A percentile compares a stretch with the other conserved stretches of the same genome.
phyloP scores from a whole-genome alignment of 92 coral and sea anemone species.

The Heteractis magnifica region DNA sequence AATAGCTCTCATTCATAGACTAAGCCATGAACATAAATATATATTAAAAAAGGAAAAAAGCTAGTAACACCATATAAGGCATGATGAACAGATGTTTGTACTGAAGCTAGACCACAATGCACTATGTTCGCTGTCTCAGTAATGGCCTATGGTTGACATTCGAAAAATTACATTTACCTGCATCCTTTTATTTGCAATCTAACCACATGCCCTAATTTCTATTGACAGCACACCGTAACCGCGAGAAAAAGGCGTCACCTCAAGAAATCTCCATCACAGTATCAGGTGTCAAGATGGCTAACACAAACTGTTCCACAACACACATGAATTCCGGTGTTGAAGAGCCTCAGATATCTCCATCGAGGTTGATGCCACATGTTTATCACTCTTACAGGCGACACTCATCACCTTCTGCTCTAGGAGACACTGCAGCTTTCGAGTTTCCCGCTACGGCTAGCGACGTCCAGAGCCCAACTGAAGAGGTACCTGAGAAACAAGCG shows the following conservation, averaged over 20 bases:
- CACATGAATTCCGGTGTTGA: slow-evolving; percentile 9
- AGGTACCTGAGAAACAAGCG: slow-evolving; percentile 13
- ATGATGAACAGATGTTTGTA: no score
- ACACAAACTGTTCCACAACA: slow-evolving; percentile 44
- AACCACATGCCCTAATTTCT: no score
- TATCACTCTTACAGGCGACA: slow-evolving; percentile 85
- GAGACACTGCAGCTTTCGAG: slow-evolving; percentile 85
- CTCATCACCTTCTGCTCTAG: slow-evolving; percentile 96
- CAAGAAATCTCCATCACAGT: slow-evolving; percentile 79
- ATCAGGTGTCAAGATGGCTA: slow-evolving; percentile 71
- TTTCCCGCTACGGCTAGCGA: slow-evolving; percentile 71
- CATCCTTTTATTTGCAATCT: no score
- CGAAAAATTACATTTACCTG: no score
- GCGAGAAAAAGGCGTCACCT: slow-evolving; percentile 43
- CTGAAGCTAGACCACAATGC: no score
- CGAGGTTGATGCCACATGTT: slow-evolving; percentile 70
- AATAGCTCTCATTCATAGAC: no score
- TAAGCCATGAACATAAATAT: no score
- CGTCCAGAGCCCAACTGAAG: slow-evolving; percentile 34
- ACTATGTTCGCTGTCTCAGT: no score
- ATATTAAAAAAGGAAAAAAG: no score
- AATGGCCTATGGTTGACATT: no score
- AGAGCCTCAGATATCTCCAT: slow-evolving; percentile 56
- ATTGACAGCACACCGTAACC: slow-evolving; percentile 39
- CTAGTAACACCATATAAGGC: no score